A percentile compares a stretch with the other conserved stretches of the same genome.
Conservation (phyloP, 2,113 vertebrate species). For the Megaceryle maxima region DNA sequence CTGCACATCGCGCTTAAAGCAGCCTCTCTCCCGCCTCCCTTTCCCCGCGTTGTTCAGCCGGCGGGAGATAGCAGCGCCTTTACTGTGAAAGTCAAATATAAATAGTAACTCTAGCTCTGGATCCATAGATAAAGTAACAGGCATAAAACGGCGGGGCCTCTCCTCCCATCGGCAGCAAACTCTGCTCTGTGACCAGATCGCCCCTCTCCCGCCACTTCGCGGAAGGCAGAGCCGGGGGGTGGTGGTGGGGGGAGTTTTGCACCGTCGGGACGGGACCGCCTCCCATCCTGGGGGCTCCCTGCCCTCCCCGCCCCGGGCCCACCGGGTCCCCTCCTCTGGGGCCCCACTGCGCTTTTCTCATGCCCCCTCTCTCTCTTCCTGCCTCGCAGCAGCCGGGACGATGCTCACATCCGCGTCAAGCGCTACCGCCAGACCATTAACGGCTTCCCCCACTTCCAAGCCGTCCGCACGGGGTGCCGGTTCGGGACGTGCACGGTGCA, state of each 20-base stretch:
- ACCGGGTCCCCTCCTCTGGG: background rate
- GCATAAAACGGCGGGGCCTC: background rate
- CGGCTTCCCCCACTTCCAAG: slow-evolving; percentile 67
- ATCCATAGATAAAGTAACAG: background rate
- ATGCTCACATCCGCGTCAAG: slow-evolving; percentile 82
- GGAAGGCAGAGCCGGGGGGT: background rate
- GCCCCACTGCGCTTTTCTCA: background rate
- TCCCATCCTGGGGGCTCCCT: background rate
- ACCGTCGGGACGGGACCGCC: background rate
- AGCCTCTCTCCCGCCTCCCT: background rate
- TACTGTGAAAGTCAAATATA: slow-evolving; percentile 23
- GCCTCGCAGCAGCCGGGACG: slow-evolving; percentile 50
- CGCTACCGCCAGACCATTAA: slow-evolving; percentile 83
- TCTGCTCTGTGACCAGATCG: background rate
- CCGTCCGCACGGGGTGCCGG: slow-evolving; percentile 78
- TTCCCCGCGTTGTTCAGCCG: background rate
- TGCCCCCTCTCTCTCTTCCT: background rate
- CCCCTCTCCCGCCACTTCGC: background rate
- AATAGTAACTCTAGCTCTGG: slow-evolving; percentile 36
- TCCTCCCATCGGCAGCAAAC: background rate
- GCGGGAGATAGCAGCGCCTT: slow-evolving; percentile 11
- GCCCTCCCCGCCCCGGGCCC: background rate
- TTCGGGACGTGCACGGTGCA: slow-evolving; percentile 91
- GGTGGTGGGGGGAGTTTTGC: background rate
- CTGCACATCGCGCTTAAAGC: background rate